Evolutionary conservation across 2,888 invertebrate species (phyloP), one percentile per base, ranked within the genome.

Genomic region (Anodontia alba): DNA sequence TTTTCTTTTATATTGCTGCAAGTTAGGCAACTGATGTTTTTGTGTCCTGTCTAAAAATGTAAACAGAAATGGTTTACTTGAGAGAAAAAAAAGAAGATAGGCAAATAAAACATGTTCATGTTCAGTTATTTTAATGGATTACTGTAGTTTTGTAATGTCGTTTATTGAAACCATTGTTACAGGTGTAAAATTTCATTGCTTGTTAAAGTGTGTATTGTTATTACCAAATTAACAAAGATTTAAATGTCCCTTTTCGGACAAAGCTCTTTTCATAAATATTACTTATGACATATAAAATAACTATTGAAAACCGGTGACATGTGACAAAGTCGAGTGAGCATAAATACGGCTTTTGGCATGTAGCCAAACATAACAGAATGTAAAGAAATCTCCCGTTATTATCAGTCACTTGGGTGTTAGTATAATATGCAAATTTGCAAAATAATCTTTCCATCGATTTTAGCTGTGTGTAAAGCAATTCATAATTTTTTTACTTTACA

Each of bases 311-410:
- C 29, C 62, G 23, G 33, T 62, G 8, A 33, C 33, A 15, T 33
- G 62, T 20, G 20, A 54, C 54, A 33, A 33, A 62, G 33, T 62
- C 33, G 62, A 62, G 62, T 33, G 33, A 62, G 33, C 62, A 62
- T 62, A 62, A 62, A 62, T 33, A 33, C 31, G 17, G 33, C 26
- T 62, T 31, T 62, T 62, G 62, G 62, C 62, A 2, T 2, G 1
- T 15, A 33, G 62, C 62, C 62, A 62, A 62, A 62, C 33, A 62
- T 62, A 62, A 62, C 33, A 38, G 38, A 38, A 38, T 38, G 38
- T 38, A 38, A 38, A 62, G 62, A 62, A 62, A 62, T 31, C 62
- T 62, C 62, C 62, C 62, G 62, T 62, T 62, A 62, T 62, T 62
- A 62, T 62, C 62, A 33, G 62, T 62, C 62, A 62, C 33, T 54